These are phyloP conservation scores for Agrilus mali DNA, from an alignment of 2,888 invertebrate species.

Conservation along the genomic window DNA sequence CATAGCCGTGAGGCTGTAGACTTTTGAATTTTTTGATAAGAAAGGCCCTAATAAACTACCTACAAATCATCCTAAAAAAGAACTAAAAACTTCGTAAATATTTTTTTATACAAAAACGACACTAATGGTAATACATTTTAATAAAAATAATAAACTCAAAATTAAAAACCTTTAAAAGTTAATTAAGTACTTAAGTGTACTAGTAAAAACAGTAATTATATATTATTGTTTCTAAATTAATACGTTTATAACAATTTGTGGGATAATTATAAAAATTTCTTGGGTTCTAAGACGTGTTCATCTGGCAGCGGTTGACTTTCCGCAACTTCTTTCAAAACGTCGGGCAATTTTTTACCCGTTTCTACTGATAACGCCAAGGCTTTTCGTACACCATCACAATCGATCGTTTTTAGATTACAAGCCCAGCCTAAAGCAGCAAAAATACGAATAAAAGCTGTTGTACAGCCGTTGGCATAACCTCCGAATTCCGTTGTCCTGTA, in stretches of 20 bases:
- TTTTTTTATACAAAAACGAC: too few species aligned
- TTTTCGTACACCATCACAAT: slow-evolving; percentile 46
- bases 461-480: slow-evolving; percentile 54
- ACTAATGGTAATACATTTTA: too few species aligned
- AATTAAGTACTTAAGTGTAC: too few species aligned
- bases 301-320: slow-evolving; percentile 31
- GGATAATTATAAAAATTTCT: slow-evolving; percentile 12
- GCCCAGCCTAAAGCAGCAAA: slow-evolving; percentile 58
- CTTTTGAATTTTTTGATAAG: too few species aligned
- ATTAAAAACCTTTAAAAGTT: too few species aligned
- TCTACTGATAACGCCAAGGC: slow-evolving; percentile 48
- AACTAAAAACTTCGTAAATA: too few species aligned
- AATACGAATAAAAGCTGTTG: slow-evolving; percentile 54
- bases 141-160: too few species aligned
- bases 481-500: slow-evolving; percentile 76
- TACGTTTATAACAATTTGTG: background rate
- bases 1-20: too few species aligned
- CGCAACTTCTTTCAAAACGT: slow-evolving; percentile 42
- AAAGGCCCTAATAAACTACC: too few species aligned
- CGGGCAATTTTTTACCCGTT: slow-evolving; percentile 40
- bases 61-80: too few species aligned
- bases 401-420: slow-evolving; percentile 49
- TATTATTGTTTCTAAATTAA: too few species aligned
- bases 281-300: slow-evolving; percentile 21
- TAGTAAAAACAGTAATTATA: too few species aligned